phyloP scores from a whole-genome alignment of 2,888 invertebrate genomes.

The Dynastes maya region DNA sequence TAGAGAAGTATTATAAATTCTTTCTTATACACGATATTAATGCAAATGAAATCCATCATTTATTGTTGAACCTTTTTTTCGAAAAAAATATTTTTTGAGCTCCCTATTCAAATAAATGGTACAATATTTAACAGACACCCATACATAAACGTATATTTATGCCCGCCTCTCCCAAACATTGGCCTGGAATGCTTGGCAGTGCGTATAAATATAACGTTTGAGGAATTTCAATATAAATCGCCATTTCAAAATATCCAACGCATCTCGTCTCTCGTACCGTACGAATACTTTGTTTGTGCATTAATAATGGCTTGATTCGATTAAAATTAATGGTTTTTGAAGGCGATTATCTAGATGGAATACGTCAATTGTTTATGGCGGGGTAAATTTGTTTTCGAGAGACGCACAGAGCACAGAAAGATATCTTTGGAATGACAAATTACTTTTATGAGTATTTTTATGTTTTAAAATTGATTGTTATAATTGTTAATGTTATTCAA shows the following conservation, averaged over 20 bases:
- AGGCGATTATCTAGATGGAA: constrained; percentile 9
- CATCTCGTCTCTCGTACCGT: background rate
- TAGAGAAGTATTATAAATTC: no score
- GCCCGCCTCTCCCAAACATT: constrained; percentile 8
- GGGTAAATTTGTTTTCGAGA: no score
- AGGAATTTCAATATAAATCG: constrained; percentile 34
- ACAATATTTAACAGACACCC: background rate
- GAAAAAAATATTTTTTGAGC: no score
- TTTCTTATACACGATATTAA: no score
- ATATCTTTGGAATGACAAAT: no score
- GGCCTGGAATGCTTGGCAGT: constrained; percentile 26
- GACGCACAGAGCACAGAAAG: no score
- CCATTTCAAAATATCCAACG: constrained; percentile 13
- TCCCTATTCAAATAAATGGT: no score
- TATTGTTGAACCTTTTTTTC: no score
- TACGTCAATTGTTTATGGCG: constrained; percentile 24
- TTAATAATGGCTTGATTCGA: constrained; percentile 5
- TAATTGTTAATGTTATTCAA: no score
- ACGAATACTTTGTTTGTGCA: background rate
- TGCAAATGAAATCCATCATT: no score
- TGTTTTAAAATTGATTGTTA: no score
- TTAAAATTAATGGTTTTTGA: constrained; percentile 16
- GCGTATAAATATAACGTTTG: constrained; percentile 25
- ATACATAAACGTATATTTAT: background rate
- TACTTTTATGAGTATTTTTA: no score